Evolutionary conservation across 1,140 invertebrate species (phyloP).

Genomic region (Drosophila pruinosa): DNA sequence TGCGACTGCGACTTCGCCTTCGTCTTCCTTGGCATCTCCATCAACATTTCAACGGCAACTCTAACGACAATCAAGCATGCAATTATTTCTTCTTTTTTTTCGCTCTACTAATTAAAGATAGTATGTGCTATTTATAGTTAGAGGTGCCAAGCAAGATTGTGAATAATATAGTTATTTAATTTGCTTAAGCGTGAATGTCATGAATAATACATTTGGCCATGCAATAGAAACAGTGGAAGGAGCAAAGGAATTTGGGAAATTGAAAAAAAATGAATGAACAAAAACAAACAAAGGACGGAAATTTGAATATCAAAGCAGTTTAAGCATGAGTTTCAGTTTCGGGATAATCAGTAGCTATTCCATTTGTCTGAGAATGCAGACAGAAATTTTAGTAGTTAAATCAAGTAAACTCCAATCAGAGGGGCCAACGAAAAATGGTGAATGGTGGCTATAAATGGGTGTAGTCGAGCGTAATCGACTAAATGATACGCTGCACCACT

Average conservation of each 20-base stretch:
- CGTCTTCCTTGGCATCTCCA: slow-evolving; percentile 10
- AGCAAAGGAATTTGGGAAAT: neutral
- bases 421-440: neutral
- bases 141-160: neutral
- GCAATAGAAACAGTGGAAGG: neutral
- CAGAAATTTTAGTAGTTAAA: neutral
- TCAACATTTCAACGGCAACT: slow-evolving; percentile 32
- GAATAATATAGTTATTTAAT: neutral
- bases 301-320: slow-evolving; percentile 29
- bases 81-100: slow-evolving; percentile 8
- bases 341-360: neutral
- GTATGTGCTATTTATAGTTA: neutral
- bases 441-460: neutral
- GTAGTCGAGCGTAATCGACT: neutral
- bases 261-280: neutral
- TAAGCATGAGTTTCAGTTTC: neutral
- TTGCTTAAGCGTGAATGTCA: neutral
- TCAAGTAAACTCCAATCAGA: slow-evolving; percentile 7
- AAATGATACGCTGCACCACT: neutral
- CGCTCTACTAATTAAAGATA: slow-evolving; percentile 8
- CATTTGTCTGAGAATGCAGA: slow-evolving; percentile 1
- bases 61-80: slow-evolving; percentile 45
- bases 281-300: slow-evolving; percentile 10
- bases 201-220: neutral
- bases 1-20: neutral